Base-by-base conservation (phyloP, 2,888 invertebrate species). In the Entomobrya multifasciata region DNA sequence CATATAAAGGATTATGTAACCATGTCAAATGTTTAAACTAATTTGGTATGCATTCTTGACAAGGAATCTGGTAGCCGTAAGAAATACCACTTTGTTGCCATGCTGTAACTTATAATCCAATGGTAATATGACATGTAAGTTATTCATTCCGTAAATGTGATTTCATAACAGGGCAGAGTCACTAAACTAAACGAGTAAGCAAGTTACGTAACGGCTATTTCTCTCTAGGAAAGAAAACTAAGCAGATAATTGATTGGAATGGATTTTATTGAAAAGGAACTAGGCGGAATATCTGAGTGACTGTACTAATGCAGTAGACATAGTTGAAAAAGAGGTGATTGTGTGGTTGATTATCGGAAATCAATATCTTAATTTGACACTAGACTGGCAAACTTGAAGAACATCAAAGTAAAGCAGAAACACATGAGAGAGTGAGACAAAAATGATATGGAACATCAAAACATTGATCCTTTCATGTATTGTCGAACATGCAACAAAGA, bases 341-440 rank as follows among this genome's bases (percentile, higher is more conserved):
- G 67, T 67, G 67, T 44, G 47, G 67, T 67, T 67, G 67, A 67
- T 67, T 67, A 67, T 67, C 22, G 67, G 67, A 67, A 67, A 67
- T 67, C 67, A 67, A 67, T 67, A 67, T 44, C 67, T 65, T 67
- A 67, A 67, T 67, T 67, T 67, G 67, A 67, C 67, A 67, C 44
- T 25, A 44, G 44, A 47, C 67, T 13, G 67, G 67, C 36, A n/a
- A 67, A 67, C 44, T 44, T 67, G 44, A 67, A 67, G 67, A 67
- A 67, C 15, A 67, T 47, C 44, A 67, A 15, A 49, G 47, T 22
- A 41, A 41, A 36, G 36, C 36, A 36, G 36, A 36, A 67, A 44
- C 44, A 20, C n/a, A 65, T n/a, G 41, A 65, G 41, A 67, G 67
- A 6, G 47, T 44, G 47, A 22, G 57, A 17, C 52, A 52, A 52